Evolutionary conservation across 2,888 invertebrate species (phyloP).

Genomic region (Disparrhopalites patrizii): DNA sequence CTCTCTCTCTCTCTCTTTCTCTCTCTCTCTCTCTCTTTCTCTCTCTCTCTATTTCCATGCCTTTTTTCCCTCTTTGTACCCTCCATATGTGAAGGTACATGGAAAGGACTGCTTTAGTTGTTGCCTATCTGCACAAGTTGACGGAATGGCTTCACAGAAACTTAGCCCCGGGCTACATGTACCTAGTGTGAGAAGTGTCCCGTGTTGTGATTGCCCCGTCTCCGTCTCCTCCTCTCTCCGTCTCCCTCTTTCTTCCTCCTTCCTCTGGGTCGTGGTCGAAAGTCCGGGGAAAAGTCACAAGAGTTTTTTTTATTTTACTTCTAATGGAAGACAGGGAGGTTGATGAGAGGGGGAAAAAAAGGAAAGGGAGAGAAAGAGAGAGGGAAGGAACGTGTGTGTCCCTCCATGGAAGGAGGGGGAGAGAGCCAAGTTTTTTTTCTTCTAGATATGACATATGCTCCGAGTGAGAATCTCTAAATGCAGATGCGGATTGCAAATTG

Average conservation of each 20-base stretch:
- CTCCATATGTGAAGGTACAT: neutral
- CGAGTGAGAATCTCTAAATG: constrained; percentile 33
- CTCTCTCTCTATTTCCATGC: neutral
- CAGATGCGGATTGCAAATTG: constrained; percentile 47
- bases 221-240: neutral
- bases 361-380: neutral
- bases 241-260: neutral
- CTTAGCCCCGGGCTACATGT: constrained; percentile 1
- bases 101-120: neutral
- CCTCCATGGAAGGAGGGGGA: too few species aligned
- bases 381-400: too few species aligned
- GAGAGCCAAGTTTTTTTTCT: neutral
- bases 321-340: too few species aligned
- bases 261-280: neutral
- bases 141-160: constrained; percentile 14
- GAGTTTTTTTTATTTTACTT: neutral
- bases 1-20: neutral
- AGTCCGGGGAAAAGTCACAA: constrained; percentile 5
- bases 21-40: neutral
- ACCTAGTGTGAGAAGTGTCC: constrained; percentile 13
- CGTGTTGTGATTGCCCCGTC: constrained; percentile 14
- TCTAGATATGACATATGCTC: constrained; percentile 38
- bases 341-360: neutral
- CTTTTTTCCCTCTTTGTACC: neutral
- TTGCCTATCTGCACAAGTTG: neutral